Evolutionary conservation across 2,797 vertebrate genomes (phyloP), one percentile per base, ranked within the genome.

Genomic region (Lagocephalus sceleratus): DNA sequence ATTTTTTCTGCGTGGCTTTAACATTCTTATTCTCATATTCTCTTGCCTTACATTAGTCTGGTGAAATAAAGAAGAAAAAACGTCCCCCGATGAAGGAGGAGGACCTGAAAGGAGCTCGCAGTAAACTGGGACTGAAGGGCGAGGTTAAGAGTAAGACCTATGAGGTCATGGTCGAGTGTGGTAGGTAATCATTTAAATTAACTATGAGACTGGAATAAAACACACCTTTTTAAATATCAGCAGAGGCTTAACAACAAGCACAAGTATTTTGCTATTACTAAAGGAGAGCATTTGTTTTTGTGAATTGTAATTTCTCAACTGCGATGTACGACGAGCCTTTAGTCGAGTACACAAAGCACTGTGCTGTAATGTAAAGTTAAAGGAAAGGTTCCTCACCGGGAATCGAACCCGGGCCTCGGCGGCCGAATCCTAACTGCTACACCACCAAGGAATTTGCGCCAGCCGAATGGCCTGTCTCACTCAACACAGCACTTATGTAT

Each of bases 71-170:
- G 71, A 93, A 93, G 87, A 98, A 98, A 91, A 98, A 98, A 79
- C 92, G 94, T 10, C 96, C 97, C 42, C 90, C 91, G 1, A 79
- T 97, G 85, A 97, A 96, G 79, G 95, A 92, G 68, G 95, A 98
- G 85, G 96, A 98, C 81, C 86, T 98, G 65, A 97, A 95, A 78
- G 95, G 94, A 78, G 95, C 96, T n/a, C 93, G 91, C 74, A 88
- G 88, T 78, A 96, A 94, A 56, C 92, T 98, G 62, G 59, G 88
- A 22, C 87, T 92, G 73, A 95, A 95, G 85, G 93, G 92, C 51
- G 93, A 93, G 56, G 92, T 94, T 71, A 96, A 94, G 86, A 97
- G 95, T 71, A 99, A 99, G 84, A 99, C 97, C 35, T 98, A 98
- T 82, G 94, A 97, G 85, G 95, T 98, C 84, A 95, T 98, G 94